Evolutionary conservation across 1,140 invertebrate genomes (phyloP).

Genomic region (Physella acuta): DNA sequence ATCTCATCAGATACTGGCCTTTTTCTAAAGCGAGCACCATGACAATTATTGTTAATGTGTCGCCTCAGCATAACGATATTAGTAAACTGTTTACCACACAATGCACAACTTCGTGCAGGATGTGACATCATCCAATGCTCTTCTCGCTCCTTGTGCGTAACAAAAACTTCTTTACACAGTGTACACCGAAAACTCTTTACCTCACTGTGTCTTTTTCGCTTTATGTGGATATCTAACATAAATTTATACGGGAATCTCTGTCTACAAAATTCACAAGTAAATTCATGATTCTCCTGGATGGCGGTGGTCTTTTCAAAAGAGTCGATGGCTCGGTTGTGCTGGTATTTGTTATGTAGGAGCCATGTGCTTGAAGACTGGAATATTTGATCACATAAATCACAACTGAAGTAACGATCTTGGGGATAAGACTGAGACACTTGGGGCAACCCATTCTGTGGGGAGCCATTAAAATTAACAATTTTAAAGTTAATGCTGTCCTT

Average conservation of each 20-base stretch:
- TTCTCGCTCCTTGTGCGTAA: slow-evolving; percentile 10
- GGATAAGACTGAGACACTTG: slow-evolving; percentile 3
- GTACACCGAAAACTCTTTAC: slow-evolving; percentile 18
- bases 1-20: background rate
- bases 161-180: slow-evolving; percentile 18
- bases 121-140: slow-evolving; percentile 23
- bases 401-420: slow-evolving; percentile 16
- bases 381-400: slow-evolving; percentile 9
- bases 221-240: slow-evolving; percentile 21
- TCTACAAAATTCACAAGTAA: slow-evolving; percentile 9
- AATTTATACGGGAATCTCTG: slow-evolving; percentile 21
- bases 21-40: slow-evolving; percentile 22
- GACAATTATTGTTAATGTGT: slow-evolving; percentile 20
- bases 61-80: slow-evolving; percentile 23
- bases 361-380: slow-evolving; percentile 12
- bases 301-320: slow-evolving; percentile 1
- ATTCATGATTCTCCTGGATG: background rate
- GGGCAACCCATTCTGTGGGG: background rate
- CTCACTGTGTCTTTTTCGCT: slow-evolving; percentile 20
- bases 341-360: slow-evolving; percentile 10
- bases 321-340: slow-evolving; percentile 5
- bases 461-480: slow-evolving; percentile 6
- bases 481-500: background rate
- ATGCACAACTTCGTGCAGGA: slow-evolving; percentile 18
- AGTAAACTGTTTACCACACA: slow-evolving; percentile 18